Conservation (phyloP, 2,797 vertebrate species). For the Menidia menidia region DNA sequence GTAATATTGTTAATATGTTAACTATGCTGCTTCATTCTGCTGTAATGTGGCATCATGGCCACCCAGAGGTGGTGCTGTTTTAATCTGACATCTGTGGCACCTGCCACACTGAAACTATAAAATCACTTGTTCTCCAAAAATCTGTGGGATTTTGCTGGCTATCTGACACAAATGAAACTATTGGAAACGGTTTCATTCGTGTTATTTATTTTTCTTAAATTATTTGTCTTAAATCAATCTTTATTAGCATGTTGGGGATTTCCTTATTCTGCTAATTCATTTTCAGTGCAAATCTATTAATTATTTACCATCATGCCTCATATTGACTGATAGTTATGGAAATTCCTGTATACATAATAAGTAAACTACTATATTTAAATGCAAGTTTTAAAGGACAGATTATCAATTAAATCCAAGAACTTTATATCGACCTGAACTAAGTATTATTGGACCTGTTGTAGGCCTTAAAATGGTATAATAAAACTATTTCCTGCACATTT, state of each 20-base stretch:
- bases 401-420: too few species aligned
- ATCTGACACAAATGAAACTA: neutral
- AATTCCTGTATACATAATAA: neutral
- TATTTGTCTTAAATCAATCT: too few species aligned
- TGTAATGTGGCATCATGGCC: conserved; percentile 41
- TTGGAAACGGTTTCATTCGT: too few species aligned
- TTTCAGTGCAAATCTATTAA: neutral
- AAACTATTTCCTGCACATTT: too few species aligned
- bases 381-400: too few species aligned
- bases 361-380: neutral
- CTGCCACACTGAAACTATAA: neutral
- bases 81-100: neutral
- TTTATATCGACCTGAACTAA: too few species aligned
- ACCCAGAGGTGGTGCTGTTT: conserved; percentile 30
- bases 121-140: neutral
- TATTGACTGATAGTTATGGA: neutral
- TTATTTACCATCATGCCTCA: neutral
- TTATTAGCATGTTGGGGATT: neutral
- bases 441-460: too few species aligned
- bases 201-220: too few species aligned
- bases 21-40: neutral
- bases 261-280: neutral
- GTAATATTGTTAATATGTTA: too few species aligned
- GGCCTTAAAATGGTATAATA: too few species aligned
- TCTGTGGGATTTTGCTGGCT: neutral